Evolutionary conservation across 2,113 vertebrate genomes (phyloP), one percentile per base, ranked within the genome.

Genomic region (Phaetusa simplex): DNA sequence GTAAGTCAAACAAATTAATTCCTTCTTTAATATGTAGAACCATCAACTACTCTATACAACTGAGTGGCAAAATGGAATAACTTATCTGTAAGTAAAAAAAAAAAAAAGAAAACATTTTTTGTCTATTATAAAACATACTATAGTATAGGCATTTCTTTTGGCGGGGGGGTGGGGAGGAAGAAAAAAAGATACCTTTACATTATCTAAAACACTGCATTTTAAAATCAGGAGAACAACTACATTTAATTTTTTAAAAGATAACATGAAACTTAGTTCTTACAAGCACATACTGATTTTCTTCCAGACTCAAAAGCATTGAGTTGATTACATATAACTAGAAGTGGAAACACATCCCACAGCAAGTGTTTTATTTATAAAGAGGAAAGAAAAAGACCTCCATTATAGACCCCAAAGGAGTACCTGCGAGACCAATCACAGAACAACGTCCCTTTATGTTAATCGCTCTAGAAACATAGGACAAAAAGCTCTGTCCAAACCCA

Each of bases 401-500:
- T 86, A 56, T 7, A 83, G 34, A 65, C 34, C 8, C 11, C 5
- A 7, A 6, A 64, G 43, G 21, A 88, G 17, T 13, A 67, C 15
- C 58, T 47, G 52, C 0, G 1, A 56, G 58, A 61, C 12, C 22
- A 78, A 30, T 36, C 34, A 32, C 32, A 82, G 65, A 30, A 18
- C 52, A 42, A 5, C 0, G 0, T 29, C 19, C 55, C 22, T 12
- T 36, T 62, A 29, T 5, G 8, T 29, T 30, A 70, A 45, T 14
- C 12, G 0, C 23, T 69, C 20, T 40, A 80, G 18, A 91, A 72
- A 61, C 61, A 62, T 9, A 56, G 32, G 26, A 52, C n/a, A 81
- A 81, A 66, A 84, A 73, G 19, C 23, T 15, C 67, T 50, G 22
- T 21, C 53, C 71, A 88, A 77, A 77, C 26, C 13, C 67, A 81